Evolutionary conservation across 2,113 vertebrate species (phyloP).

Genomic region (Phycodurus eques): DNA sequence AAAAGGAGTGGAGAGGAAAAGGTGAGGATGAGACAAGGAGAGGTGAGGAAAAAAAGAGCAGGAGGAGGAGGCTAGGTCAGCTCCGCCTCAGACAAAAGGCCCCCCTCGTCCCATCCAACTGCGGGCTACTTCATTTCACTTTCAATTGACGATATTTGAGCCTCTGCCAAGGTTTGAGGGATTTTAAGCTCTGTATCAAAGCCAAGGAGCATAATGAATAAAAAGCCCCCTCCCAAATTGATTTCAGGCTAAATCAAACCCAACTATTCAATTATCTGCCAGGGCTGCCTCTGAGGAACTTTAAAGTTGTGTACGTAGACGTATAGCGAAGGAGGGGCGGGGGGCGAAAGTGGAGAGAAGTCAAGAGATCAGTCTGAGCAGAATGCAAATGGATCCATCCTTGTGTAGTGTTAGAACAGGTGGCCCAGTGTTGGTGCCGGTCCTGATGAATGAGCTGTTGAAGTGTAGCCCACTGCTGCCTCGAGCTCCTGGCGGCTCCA

Average conservation of each 20-base stretch:
- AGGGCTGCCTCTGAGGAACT: constrained; percentile 62
- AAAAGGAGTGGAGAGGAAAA: neutral
- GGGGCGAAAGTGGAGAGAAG: constrained; percentile 22
- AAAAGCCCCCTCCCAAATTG: constrained; percentile 76
- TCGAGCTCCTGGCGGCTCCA: constrained; percentile 69
- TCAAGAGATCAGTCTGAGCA: constrained; percentile 47
- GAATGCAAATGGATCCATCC: constrained; percentile 66
- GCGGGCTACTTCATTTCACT: constrained; percentile 61
- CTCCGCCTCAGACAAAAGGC: constrained; percentile 30
- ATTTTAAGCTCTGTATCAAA: constrained; percentile 65
- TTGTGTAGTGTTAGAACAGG: constrained; percentile 68
- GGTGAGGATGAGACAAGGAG: constrained; percentile 5
- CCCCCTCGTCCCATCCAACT: constrained; percentile 50
- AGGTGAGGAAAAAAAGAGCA: neutral
- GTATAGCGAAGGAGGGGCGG: constrained; percentile 26
- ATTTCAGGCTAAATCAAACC: constrained; percentile 75
- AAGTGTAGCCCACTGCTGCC: constrained; percentile 69
- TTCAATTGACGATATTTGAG: constrained; percentile 58
- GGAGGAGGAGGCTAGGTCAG: neutral
- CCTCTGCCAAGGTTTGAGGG: constrained; percentile 70
- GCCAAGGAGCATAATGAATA: constrained; percentile 73
- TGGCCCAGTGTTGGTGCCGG: constrained; percentile 62
- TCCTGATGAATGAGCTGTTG: constrained; percentile 74
- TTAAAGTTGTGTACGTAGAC: constrained; percentile 59
- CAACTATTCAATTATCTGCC: constrained; percentile 71